Evolutionary conservation across 2,888 invertebrate genomes (phyloP).

Genomic region (Sisyra terminalis): DNA sequence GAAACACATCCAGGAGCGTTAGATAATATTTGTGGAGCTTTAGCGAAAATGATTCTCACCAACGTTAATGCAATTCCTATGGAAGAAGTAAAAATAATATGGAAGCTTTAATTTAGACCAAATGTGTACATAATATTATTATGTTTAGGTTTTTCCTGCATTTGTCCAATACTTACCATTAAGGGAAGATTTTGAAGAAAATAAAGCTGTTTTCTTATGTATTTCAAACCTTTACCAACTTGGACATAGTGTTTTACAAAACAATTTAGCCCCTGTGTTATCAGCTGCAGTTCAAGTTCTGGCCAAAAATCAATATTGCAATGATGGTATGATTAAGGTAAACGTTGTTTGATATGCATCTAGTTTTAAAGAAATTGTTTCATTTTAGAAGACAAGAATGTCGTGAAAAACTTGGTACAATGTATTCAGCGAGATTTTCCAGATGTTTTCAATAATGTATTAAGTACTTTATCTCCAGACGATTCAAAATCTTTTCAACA

Average conservation of each 20-base stretch:
- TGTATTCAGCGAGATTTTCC: conserved; percentile 37
- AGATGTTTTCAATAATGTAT: conserved; percentile 33
- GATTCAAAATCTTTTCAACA: conserved; percentile 21
- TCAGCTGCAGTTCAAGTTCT: conserved; percentile 36
- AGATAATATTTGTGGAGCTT: conserved; percentile 65
- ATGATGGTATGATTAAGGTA: conserved; percentile 29
- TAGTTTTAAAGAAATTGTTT: conserved; percentile 11
- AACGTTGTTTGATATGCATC: not conserved
- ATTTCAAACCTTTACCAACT: conserved; percentile 43
- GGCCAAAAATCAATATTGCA: conserved; percentile 35
- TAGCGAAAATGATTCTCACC: conserved; percentile 52
- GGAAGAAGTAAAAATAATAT: conserved; percentile 33
- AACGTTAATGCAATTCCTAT: conserved; percentile 47
- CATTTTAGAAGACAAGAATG: conserved; percentile 29
- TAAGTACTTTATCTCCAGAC: conserved; percentile 25
- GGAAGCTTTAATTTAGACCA: too few relatives aligned
- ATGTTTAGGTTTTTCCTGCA: conserved; percentile 45
- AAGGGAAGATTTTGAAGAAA: conserved; percentile 57
- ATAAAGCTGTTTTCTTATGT: conserved; percentile 48
- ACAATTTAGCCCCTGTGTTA: conserved; percentile 35
- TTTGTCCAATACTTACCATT: conserved; percentile 54
- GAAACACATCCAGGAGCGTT: conserved; percentile 48
- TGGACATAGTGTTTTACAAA: conserved; percentile 35
- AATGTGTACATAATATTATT: conserved; percentile 6
- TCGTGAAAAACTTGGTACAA: conserved; percentile 34